Conservation (phyloP, 2,113 vertebrate species). For the Rhabdomys dilectus region DNA sequence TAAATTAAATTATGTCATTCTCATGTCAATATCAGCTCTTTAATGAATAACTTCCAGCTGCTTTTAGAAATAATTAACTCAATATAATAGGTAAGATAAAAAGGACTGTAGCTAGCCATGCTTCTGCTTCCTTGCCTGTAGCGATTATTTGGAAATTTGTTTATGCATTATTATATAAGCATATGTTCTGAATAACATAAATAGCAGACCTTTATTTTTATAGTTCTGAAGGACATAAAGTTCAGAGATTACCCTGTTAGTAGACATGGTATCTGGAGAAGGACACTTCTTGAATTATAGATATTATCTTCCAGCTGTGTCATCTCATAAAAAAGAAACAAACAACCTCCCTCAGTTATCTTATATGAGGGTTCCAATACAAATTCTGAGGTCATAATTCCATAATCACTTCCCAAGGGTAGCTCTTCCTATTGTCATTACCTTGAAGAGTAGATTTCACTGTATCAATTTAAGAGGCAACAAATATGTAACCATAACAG, state of each 20-base stretch:
- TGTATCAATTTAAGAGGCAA: not conserved
- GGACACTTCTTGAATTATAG: not conserved
- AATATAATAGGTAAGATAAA: not conserved
- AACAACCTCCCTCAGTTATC: not conserved
- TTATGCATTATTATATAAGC: not conserved
- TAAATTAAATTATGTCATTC: conserved; percentile 7
- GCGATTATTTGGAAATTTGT: conserved; percentile 12
- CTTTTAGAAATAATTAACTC: not conserved
- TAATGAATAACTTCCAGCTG: not conserved
- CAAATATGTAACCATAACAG: not conserved
- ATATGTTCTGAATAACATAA: not conserved
- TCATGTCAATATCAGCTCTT: not conserved
- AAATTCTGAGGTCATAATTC: not conserved
- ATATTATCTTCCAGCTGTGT: not conserved
- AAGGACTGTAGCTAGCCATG: not conserved
- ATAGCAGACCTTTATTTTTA: not conserved
- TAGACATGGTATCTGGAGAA: not conserved
- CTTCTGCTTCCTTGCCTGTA: not conserved
- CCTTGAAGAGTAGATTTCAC: not conserved
- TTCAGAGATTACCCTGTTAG: not conserved
- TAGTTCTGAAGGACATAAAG: not conserved
- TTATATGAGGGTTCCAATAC: not conserved
- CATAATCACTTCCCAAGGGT: not conserved
- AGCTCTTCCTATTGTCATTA: not conserved
- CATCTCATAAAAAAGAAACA: not conserved